Evolutionary conservation across 2,797 vertebrate genomes (phyloP), one percentile per base, ranked within the genome.

Genomic region (Acanthurus leucopareius): DNA sequence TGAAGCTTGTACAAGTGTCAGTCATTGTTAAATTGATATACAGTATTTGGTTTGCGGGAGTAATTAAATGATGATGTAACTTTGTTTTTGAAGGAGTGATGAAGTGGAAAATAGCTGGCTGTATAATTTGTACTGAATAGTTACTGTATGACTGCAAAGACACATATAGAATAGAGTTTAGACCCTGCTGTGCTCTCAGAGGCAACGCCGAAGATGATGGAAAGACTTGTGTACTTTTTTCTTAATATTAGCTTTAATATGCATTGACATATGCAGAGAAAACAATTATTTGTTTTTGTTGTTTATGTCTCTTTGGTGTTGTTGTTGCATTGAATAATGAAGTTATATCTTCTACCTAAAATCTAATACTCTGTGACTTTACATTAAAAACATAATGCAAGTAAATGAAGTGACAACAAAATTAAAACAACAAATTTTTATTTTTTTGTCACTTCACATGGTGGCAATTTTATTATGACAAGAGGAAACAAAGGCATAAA

Each of bases 61-160:
- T 60, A 40, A 62, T 42, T 25, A 49, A 48, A 17, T 22, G 53
- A 60, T n/a, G 71, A 49, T 35, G 58, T 32, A 5, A 63, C 53
- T 81, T 64, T 86, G 49, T 51, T 79, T 78, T 58, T 44, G 6
- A 71, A 25, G 51, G 51, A 81, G 57, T 44, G 73, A 73, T 75
- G 69, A 77, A 56, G 72, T 82, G 52, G 56, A 84, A 75, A 56
- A 79, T 44, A 45, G 40, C 52, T 17, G 44, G 10, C 38, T 38
- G 19, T 51, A 25, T 45, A 48, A 19, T 70, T 77, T 38, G 75
- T 19, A 54, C 28, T 49, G 19, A 57, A 51, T 32, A 69, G 19
- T 77, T 22, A 45, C 38, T 63, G 40, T 63, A 40, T 70, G 54
- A n/a, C 38, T 59, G 1, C 45, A 63, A 78, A 82, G 40, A 60